Evolutionary conservation across 1,140 invertebrate species (phyloP).

Genomic region (Philopotamus ludificatus): DNA sequence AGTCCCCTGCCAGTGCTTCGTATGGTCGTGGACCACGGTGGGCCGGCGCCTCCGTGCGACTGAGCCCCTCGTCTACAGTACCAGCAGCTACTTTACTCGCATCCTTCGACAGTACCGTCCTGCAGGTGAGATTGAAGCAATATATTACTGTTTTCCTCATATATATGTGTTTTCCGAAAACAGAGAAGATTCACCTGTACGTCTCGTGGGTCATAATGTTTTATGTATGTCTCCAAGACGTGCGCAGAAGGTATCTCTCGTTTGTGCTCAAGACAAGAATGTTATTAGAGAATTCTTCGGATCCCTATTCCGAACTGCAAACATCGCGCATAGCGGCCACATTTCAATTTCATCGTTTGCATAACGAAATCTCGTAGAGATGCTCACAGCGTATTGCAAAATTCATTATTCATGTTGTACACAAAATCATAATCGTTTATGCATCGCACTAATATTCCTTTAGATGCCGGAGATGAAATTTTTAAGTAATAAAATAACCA

Average conservation of each 20-base stretch:
- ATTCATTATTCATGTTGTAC: too few relatives aligned
- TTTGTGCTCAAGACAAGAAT: conserved; percentile 38
- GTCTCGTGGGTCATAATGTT: conserved; percentile 24
- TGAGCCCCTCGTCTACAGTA: conserved; percentile 45
- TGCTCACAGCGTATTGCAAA: too few relatives aligned
- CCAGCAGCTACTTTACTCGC: conserved; percentile 55
- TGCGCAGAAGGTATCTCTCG: conserved; percentile 28
- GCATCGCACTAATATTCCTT: too few relatives aligned
- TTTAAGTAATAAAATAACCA: too few relatives aligned
- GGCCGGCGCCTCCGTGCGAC: conserved; percentile 45
- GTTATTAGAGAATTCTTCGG: conserved; percentile 39
- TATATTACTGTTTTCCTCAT: conserved; percentile 1
- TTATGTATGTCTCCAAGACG: conserved; percentile 36
- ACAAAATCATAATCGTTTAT: too few relatives aligned
- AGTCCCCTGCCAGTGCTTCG: conserved; percentile 24
- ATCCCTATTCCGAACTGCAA: conserved; percentile 7
- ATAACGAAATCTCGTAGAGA: neutral
- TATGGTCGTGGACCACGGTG: conserved; percentile 35
- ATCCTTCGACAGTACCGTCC: conserved; percentile 64
- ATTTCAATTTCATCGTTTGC: conserved; percentile 10
- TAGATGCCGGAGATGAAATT: too few relatives aligned
- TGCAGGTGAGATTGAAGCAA: conserved; percentile 50
- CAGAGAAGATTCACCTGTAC: conserved; percentile 3
- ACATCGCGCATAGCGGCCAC: conserved; percentile 4
- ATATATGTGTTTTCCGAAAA: conserved; percentile 1